Percentiles rank a stretch among this genome's conserved stretches.
phyloP scores from a whole-genome alignment of 2,888 invertebrate species.

The Cheilosia urbana region DNA sequence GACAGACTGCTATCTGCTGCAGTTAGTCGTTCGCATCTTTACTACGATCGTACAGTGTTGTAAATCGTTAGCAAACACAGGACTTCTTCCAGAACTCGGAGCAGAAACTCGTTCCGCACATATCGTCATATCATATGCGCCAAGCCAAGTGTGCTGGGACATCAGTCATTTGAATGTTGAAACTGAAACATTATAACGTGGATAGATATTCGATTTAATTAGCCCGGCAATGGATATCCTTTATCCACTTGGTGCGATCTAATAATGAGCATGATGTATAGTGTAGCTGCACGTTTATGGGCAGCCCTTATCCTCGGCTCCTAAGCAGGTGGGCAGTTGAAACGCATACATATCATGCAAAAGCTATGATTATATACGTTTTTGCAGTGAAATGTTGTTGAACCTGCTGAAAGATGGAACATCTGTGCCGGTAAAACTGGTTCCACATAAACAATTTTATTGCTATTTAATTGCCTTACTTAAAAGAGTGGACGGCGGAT shows the following conservation, averaged over 20 bases:
- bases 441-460: conserved; percentile 59
- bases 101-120: conserved; percentile 49
- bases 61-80: conserved; percentile 28
- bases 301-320: neutral
- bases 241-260: conserved; percentile 12
- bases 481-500: conserved; percentile 32
- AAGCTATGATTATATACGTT: conserved; percentile 29
- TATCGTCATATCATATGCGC: conserved; percentile 53
- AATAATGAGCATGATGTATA: conserved; percentile 42
- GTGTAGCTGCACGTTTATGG: neutral
- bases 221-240: conserved; percentile 12
- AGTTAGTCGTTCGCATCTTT: neutral
- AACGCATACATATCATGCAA: neutral
- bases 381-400: conserved; percentile 61
- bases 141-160: conserved; percentile 46
- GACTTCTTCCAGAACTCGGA: conserved; percentile 7
- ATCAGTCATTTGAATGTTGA: conserved; percentile 68
- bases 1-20: conserved; percentile 26
- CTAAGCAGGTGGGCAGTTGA: conserved; percentile 35
- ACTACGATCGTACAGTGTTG: conserved; percentile 5
- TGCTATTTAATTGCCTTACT: conserved; percentile 71
- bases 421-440: conserved; percentile 61
- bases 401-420: conserved; percentile 46
- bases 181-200: conserved; percentile 43
- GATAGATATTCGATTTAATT: conserved; percentile 71